Base-by-base conservation (phyloP, 2,113 vertebrate species). In the Cranoglanis bouderius region DNA sequence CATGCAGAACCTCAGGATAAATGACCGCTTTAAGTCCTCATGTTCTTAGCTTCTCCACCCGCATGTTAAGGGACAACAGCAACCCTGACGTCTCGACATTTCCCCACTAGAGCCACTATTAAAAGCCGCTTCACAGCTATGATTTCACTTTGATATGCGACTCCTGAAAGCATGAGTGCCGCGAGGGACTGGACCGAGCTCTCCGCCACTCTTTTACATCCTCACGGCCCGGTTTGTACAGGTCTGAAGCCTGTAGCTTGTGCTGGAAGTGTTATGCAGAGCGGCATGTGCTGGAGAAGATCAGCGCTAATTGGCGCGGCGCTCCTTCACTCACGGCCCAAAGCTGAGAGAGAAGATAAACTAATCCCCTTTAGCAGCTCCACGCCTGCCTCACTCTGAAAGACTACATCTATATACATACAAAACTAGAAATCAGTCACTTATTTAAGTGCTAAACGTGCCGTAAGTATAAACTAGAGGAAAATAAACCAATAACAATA, bases 291-390 rank as follows among this genome's bases (percentile, higher is more conserved):
- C 84, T 35, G 61, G 43, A 83, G 81, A 82, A 61, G 57, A 83
- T 83, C 94, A 90, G 89, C 85, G 90, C 94, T 97, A 97, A 99
- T 97, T 96, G 96, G 94, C 92, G 94, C 93, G 93, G 95, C 93
- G 95, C 83, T 93, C 94, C 93, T 93, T 94, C 94, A 95, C 96
- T 96, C 97, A 98, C 97, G 97, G 94, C 85, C 88, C 90, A 93
- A 93, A 93, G 94, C 93, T 92, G 94, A 89, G 95, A 95, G 94
- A 94, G 96, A 96, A 96, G 95, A 95, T 93, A 83, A 92, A 94
- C 93, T 97, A 96, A 96, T 96, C 95, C 95, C 95, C 95, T 95
- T 94, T 95, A 93, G 53, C 55, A 95, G 91, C 91, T 94, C 92
- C 91, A 84, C 40, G 92, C 93, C 92, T 91, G 91, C 90, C 88